Conservation (phyloP, 2,113 vertebrate species). For the Lophura nycthemera region DNA sequence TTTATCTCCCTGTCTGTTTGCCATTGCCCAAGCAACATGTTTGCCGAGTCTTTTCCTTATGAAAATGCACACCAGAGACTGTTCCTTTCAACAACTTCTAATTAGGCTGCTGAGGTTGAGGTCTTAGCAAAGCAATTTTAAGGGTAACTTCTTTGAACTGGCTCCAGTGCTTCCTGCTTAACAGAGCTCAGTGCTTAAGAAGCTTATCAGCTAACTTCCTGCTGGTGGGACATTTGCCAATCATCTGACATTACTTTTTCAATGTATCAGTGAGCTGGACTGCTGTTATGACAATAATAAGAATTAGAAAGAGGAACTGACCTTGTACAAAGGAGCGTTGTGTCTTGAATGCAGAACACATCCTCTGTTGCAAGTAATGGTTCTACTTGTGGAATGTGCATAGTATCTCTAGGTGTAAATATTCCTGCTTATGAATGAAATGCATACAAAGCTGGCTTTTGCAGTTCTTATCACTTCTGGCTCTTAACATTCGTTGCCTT, state of each 20-base stretch:
- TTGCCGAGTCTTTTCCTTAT: conserved; percentile 52
- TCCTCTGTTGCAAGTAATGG: background rate
- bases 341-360: conserved; percentile 34
- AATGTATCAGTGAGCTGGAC: conserved; percentile 55
- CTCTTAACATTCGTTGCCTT: background rate
- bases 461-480: background rate
- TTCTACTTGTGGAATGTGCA: background rate
- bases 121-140: conserved; percentile 63
- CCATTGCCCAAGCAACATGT: conserved; percentile 19
- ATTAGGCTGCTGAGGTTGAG: conserved; percentile 60
- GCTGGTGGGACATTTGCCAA: conserved; percentile 60
- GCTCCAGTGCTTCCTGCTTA: conserved; percentile 66
- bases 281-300: conserved; percentile 53
- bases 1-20: conserved; percentile 61
- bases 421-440: background rate
- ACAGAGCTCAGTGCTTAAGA: conserved; percentile 65
- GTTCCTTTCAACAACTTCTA: conserved; percentile 61
- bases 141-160: conserved; percentile 64
- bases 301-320: conserved; percentile 43
- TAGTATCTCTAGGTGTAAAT: background rate
- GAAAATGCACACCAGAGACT: conserved; percentile 58
- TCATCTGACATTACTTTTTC: conserved; percentile 53
- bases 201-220: conserved; percentile 72
- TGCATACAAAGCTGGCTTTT: background rate
- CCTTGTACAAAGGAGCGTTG: conserved; percentile 33